Conservation (phyloP, 2,113 vertebrate species). For the Vulpes vulpes region DNA sequence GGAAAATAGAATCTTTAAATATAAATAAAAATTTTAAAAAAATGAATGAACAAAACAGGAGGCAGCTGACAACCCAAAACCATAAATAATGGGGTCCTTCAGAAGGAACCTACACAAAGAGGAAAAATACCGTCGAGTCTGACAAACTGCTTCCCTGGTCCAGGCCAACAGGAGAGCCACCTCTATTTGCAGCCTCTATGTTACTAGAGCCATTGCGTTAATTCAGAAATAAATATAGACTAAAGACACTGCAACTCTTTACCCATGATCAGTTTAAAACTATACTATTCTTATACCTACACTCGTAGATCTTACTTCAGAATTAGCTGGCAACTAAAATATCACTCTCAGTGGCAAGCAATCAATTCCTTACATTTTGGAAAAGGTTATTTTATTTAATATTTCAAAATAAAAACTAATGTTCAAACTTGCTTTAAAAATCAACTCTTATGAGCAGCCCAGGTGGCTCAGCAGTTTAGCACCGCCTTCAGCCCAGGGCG, state of each 20-base stretch:
- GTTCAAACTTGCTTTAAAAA: slow-evolving; percentile 18
- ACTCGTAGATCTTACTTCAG: not conserved
- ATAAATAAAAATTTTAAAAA: too few species aligned
- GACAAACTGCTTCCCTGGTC: not conserved
- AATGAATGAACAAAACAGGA: not conserved
- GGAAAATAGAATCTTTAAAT: too few species aligned
- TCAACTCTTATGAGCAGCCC: not conserved
- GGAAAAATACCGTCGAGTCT: not conserved
- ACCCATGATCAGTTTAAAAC: not conserved
- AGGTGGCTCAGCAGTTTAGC: too few species aligned
- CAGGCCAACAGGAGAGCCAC: not conserved
- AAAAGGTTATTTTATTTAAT: not conserved
- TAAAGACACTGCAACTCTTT: not conserved
- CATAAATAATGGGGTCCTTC: not conserved
- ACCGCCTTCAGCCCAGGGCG: too few species aligned
- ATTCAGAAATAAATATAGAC: not conserved
- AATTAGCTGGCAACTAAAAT: slow-evolving; percentile 29
- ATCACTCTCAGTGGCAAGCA: not conserved
- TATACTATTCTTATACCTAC: not conserved
- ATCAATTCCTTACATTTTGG: not conserved
- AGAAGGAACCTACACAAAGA: not conserved
- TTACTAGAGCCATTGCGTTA: not conserved
- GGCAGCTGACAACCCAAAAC: not conserved
- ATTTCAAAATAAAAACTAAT: not conserved
- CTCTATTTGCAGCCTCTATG: not conserved